Evolutionary conservation across 1,140 invertebrate genomes (phyloP), one percentile per base, ranked within the genome.

Genomic region (Drosophila ambigua): DNA sequence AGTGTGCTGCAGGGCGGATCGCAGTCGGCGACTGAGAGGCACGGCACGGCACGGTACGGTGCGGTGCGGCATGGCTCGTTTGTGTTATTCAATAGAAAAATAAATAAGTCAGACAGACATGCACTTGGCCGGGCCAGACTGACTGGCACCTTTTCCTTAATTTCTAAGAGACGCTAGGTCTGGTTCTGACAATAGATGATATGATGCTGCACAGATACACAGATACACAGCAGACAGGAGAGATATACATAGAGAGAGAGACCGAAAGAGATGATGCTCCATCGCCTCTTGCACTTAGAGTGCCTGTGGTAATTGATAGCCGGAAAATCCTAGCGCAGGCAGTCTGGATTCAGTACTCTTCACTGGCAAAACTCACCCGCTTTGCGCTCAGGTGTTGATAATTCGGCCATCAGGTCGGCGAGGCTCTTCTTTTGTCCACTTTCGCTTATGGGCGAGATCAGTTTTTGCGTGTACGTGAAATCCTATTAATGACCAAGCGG

Each of bases 391-490:
- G 90, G 82, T 88, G 90, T 91, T 44, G 90, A 96, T 68, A 96
- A 91, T 93, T 97, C 95, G 58, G 93, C 89, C 64, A 97, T 92
- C 72, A 97, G 93, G 92, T 97, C 94, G 75, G 93, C 93, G 15
- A 97, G 88, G 23, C 95, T 96, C 92, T 96, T 95, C 65, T 95
- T 93, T 78, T 94, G 94, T n/a, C 96, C 96, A 90, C 96, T 94
- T 81, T 94, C 95, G 57, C 94, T 94, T 41, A 95, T 91, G 39
- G 97, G 96, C 78, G 95, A 95, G 8, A 98, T 94, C 62, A 97
- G 92, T 92, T 95, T 95, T 92, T 98, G 97, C 65, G 94, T 93
- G 67, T 95, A 95, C 74, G 93, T 93, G 45, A 95, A 95, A 90
- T 96, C 96, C 84, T 91, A 67, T 61, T 59, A 71, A 51, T 23